Base-by-base conservation (phyloP, 1,140 invertebrate genomes). In the Gonioctena quinquepunctata region DNA sequence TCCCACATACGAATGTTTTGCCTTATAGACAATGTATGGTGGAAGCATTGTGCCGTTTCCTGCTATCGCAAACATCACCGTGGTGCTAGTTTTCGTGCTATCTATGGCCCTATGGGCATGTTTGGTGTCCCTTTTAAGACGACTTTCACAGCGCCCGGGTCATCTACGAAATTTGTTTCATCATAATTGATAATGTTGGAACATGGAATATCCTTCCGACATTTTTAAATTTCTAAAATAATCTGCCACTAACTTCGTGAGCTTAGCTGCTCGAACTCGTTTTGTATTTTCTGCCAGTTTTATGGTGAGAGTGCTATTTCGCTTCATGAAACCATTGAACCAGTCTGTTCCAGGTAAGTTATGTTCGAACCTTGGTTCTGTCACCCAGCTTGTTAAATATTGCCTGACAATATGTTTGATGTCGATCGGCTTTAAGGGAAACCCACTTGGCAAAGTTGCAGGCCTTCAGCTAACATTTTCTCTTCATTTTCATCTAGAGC, bases 111-210 rank as follows among this genome's bases (percentile, higher is more conserved):
- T 61, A 18, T 66, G 13, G 4, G 70, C 61, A 67, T 74, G 67
- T 69, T 69, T 72, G 19, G 52, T 52, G 25, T 33, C 66, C n/a
- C 49, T 11, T 28, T 64, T 27, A 69, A 21, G 28, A 72, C 22
- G 27, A 74, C 42, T 62, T 69, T 71, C 48, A 74, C 76, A 18
- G 57, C 71, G 8, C 82, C 82, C 4, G 82, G 83, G 68, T 85
- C 82, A 76, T 85, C 83, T 4, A 69, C 73, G 2, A 85, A 28
- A 72, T 85, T 85, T 11, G 83, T 85, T 71, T 85, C 82, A 73
- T 84, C 83, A 72, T 83, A 85, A 71, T 83, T 83, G 19, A 72
- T 49, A 26, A 78, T 73, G 70, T 76, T 74, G 56, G 19, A 54
- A 26, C 71, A 61, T 25, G 77, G 77, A 27, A 80, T 42, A 70